Evolutionary conservation across 2,113 vertebrate genomes (phyloP), one percentile per base, ranked within the genome.

Genomic region (Cebidichthys violaceus): DNA sequence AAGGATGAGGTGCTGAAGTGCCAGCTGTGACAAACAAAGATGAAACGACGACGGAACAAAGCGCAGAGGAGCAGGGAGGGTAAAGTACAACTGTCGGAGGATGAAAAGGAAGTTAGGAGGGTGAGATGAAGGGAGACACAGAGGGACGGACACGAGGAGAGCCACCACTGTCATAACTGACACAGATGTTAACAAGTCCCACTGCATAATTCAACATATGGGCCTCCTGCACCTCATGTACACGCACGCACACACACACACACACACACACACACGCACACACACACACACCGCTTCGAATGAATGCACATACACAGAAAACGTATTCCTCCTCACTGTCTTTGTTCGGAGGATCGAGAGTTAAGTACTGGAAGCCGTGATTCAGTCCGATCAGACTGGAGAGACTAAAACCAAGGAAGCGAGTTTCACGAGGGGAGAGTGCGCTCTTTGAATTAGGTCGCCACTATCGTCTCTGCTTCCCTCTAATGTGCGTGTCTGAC

Each of bases 121-220:
- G 9, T 1, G 14, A 71, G 68, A 77, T 45, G 82, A 68, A 52
- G 24, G 14, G 33, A 79, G 35, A 59, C 60, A 52, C 59, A 13
- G 43, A 33, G 72, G 43, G 65, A 72, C 13, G 13, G 71, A 22
- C 59, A 73, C 4, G 18, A 37, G 18, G 70, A 70, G 41, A 71
- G 66, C 47, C 60, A 31, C 43, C 45, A 7, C 61, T 73, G 75
- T 84, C 82, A 77, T 6, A 71, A 22, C 67, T 72, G 78, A 81
- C 77, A 78, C 75, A 69, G 70, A 88, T 82, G 79, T 77, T 70
- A 72, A 77, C 81, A 69, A 77, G 69, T 77, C 75, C 76, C 75
- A 10, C 17, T 68, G 70, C 68, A 76, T 79, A 72, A 81, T 61
- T 31, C 41, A 85, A n/a, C 72, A 69, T 67, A 64, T 74, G 70